These are phyloP conservation scores for Branchellion lobata DNA, from an alignment of 2,888 invertebrate genomes.

Conservation along the genomic window DNA sequence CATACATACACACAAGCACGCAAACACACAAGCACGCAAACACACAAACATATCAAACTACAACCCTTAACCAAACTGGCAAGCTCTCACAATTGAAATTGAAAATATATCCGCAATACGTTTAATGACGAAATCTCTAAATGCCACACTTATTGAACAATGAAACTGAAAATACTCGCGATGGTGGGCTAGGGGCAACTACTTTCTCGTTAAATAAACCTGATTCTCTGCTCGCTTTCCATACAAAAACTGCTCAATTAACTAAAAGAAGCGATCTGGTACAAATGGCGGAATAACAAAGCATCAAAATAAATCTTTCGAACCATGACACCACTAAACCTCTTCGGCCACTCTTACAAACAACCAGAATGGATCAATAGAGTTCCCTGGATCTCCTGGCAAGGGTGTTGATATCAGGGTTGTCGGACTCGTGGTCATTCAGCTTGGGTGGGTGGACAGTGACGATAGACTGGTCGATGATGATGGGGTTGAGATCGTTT, in stretches of 20 bases:
- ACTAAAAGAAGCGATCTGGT: neutral
- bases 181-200: neutral
- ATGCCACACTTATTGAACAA: neutral
- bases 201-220: neutral
- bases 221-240: no score
- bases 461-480: constrained; percentile 2
- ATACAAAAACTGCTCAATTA: no score
- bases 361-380: neutral
- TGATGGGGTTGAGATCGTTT: neutral
- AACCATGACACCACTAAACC: neutral
- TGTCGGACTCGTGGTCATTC: constrained; percentile 11
- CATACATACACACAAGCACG: no score
- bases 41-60: neutral
- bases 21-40: no score
- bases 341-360: neutral
- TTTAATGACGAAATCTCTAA: neutral
- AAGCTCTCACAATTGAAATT: constrained; percentile 2
- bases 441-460: neutral
- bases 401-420: constrained; percentile 19
- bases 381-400: constrained; percentile 16
- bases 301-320: neutral
- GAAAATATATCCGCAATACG: constrained; percentile 13
- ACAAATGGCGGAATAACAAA: neutral
- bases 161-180: neutral
- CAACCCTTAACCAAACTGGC: neutral